Conservation (phyloP, 2,113 vertebrate genomes). For the Pelecanus crispus region DNA sequence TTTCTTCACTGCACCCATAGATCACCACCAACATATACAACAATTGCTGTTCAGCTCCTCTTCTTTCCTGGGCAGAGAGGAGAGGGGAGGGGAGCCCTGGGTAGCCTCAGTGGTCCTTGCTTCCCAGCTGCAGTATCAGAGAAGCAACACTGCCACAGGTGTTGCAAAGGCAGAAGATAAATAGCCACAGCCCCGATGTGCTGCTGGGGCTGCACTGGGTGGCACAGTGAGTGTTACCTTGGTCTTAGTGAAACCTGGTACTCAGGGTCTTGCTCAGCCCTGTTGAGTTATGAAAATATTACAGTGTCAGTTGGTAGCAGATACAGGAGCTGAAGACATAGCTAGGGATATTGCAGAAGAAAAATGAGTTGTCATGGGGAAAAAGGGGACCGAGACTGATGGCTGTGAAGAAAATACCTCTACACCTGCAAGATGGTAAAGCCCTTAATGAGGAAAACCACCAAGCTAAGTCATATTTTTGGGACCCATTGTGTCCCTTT, state of each 20-base stretch:
- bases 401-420: background rate
- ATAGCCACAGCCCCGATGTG: background rate
- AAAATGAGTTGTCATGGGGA: background rate
- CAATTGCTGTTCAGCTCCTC: background rate
- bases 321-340: background rate
- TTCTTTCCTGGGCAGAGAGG: background rate
- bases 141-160: background rate
- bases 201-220: background rate
- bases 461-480: background rate
- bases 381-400: background rate
- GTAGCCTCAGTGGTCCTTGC: background rate
- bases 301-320: background rate
- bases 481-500: background rate
- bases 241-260: background rate
- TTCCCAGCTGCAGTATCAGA: background rate
- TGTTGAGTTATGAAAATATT: background rate
- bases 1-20: background rate
- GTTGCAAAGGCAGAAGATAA: background rate
- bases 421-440: background rate
- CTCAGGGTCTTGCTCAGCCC: background rate
- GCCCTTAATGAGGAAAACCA: background rate
- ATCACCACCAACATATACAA: background rate
- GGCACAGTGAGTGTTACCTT: background rate
- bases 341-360: background rate
- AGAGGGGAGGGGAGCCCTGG: background rate